These are phyloP conservation scores for Pantherophis guttatus DNA, from an alignment of 2,113 vertebrate genomes.

Conservation along the genomic window DNA sequence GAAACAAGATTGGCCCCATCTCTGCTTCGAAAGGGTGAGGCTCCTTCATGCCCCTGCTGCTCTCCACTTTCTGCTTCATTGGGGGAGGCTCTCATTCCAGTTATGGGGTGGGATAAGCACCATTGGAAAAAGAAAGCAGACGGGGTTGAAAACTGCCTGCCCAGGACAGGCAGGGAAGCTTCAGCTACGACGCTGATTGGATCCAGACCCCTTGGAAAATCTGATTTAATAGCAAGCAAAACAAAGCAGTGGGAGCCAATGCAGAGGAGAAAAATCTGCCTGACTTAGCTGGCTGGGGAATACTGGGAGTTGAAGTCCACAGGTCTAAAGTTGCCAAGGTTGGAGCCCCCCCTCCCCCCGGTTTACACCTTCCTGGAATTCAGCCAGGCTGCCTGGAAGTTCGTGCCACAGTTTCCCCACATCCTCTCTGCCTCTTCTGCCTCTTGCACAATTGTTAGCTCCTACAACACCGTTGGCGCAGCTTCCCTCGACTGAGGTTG, in stretches of 20 bases:
- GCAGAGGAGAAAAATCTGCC: not conserved
- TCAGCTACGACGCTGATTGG: not conserved
- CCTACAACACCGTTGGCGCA: not conserved
- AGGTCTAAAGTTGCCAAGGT: not conserved
- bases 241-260: not conserved
- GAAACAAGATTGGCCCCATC: not conserved
- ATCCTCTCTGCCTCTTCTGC: no score
- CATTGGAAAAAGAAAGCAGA: no score
- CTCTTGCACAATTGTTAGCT: not conserved
- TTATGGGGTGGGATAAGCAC: not conserved
- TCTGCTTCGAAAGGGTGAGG: not conserved
- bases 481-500: not conserved
- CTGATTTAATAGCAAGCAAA: not conserved
- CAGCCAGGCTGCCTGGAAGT: not conserved
- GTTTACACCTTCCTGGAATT: not conserved
- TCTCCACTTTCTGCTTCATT: not conserved
- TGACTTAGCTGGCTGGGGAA: not conserved
- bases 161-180: not conserved
- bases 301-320: not conserved
- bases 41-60: not conserved
- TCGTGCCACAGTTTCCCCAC: not conserved
- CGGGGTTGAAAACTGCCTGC: accelerated
- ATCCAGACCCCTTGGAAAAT: not conserved
- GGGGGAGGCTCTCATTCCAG: no score
- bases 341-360: no score